phyloP scores from a whole-genome alignment of 2,888 invertebrate species.

The Hermaeophaga mercurialis region DNA sequence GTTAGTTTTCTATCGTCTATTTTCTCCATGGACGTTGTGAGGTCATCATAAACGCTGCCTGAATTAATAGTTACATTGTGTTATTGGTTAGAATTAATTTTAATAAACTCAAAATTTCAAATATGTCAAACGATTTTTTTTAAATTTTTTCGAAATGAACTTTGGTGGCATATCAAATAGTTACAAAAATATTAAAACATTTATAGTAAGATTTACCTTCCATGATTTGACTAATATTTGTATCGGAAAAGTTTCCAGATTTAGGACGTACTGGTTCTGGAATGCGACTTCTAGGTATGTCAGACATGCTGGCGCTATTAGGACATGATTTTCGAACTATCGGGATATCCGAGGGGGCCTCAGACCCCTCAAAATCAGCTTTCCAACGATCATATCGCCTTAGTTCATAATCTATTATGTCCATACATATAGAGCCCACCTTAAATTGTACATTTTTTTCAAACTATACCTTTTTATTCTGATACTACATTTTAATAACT shows the following conservation, averaged over 20 bases:
- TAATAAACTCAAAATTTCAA: background rate
- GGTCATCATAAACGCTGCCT: conserved; percentile 70
- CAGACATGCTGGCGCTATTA: conserved; percentile 61
- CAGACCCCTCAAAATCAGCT: conserved; percentile 68
- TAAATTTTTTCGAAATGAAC: background rate
- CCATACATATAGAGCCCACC: conserved; percentile 96
- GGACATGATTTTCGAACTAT: conserved; percentile 53
- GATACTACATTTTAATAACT: too few species aligned
- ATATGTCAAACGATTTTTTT: background rate
- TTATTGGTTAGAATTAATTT: background rate
- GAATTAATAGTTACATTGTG: background rate
- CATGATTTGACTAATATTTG: conserved; percentile 56
- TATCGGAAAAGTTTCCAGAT: conserved; percentile 70
- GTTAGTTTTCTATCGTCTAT: conserved; percentile 55
- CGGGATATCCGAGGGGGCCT: conserved; percentile 55
- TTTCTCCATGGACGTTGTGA: conserved; percentile 56
- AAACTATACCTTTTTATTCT: too few species aligned
- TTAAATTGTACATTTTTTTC: too few species aligned
- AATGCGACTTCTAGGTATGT: conserved; percentile 66
- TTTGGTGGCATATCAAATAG: too few species aligned
- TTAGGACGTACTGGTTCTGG: conserved; percentile 78
- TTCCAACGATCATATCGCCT: conserved; percentile 93
- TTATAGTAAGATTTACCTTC: conserved; percentile 14
- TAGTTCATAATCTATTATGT: conserved; percentile 93
- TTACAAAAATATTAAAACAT: too few species aligned